Evolutionary conservation across 2,113 vertebrate genomes (phyloP).

Genomic region (Sorex fumeus): DNA sequence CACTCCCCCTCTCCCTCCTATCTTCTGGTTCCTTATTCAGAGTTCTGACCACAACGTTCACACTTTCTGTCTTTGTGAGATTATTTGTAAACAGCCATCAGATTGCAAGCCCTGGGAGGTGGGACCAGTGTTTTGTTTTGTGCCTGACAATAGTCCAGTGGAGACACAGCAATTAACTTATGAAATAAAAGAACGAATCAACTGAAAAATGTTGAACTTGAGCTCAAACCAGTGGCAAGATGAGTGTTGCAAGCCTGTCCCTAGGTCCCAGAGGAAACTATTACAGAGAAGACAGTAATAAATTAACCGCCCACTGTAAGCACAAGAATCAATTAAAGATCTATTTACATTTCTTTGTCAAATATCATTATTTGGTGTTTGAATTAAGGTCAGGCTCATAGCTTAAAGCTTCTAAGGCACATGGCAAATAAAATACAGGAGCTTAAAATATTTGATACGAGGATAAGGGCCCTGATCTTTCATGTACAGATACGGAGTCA

Average conservation of each 20-base stretch:
- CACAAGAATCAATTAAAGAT: slow-evolving; percentile 58
- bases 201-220: not conserved
- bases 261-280: slow-evolving; percentile 12
- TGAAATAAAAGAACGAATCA: not conserved
- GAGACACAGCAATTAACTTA: not conserved
- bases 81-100: not conserved
- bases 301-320: slow-evolving; percentile 44
- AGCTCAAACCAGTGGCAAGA: not conserved
- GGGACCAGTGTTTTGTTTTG: not conserved
- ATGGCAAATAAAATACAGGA: slow-evolving; percentile 56
- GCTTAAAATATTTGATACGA: not conserved
- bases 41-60: not conserved
- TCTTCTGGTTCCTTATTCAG: not conserved
- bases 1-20: not conserved
- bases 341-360: slow-evolving; percentile 77
- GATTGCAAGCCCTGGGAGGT: not conserved
- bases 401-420: slow-evolving; percentile 48
- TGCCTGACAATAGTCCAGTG: not conserved
- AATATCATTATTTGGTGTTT: slow-evolving; percentile 71
- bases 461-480: not conserved
- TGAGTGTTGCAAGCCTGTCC: not conserved
- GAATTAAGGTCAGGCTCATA: slow-evolving; percentile 65
- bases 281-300: slow-evolving; percentile 24
- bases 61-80: not conserved
- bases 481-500: not conserved